These are phyloP conservation scores for Typhlomys cinereus DNA, from an alignment of 2,113 vertebrate genomes.

Conservation along the genomic window DNA sequence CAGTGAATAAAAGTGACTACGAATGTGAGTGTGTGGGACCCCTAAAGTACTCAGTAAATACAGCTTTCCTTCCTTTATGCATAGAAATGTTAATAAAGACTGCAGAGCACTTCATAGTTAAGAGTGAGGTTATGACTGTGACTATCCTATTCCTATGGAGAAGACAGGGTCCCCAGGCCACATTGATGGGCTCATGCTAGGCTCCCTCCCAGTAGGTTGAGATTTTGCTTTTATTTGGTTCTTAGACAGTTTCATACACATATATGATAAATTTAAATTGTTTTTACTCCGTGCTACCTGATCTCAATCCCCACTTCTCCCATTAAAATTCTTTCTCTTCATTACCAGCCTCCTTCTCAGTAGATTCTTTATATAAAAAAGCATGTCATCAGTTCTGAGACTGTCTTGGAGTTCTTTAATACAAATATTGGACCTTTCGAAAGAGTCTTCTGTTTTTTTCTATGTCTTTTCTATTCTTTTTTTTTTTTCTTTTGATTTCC, in stretches of 20 bases:
- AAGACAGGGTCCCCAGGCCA: no score
- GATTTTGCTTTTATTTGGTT: no score
- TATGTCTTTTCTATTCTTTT: neutral
- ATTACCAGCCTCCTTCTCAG: neutral
- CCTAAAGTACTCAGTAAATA: neutral
- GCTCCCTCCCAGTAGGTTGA: no score
- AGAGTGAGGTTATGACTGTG: neutral
- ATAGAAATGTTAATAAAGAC: neutral
- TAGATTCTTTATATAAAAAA: neutral
- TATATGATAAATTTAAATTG: no score
- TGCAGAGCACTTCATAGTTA: neutral
- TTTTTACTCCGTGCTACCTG: no score
- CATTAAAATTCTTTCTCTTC: neutral
- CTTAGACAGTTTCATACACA: no score
- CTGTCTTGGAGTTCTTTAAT: neutral
- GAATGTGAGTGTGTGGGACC: no score
- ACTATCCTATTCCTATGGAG: neutral
- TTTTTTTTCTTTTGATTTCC: constrained; percentile 17
- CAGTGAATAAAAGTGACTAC: neutral
- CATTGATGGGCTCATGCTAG: neutral
- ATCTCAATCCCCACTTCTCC: no score
- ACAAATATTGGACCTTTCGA: neutral
- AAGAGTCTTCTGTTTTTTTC: neutral
- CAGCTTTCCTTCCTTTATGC: neutral
- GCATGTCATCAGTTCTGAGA: neutral